Evolutionary conservation across 2,888 invertebrate genomes (phyloP).

Genomic region (Cephus spinipes): DNA sequence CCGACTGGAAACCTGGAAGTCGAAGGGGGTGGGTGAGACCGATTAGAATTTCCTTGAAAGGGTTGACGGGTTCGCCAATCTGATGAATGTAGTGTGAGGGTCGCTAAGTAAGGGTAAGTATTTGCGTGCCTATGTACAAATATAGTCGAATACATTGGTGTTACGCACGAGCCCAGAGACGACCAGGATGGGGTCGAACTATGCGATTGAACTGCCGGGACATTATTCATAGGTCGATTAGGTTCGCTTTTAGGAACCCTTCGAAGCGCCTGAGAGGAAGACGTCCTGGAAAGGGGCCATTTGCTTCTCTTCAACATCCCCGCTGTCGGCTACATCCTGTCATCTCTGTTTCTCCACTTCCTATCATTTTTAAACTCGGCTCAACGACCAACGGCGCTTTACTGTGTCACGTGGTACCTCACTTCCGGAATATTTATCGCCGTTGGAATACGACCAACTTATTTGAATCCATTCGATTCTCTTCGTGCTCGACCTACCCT

Average conservation of each 20-base stretch:
- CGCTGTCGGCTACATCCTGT: not conserved
- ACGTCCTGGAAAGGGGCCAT: not conserved
- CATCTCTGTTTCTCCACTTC: not conserved
- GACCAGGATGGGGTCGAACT: not conserved
- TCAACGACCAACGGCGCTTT: not conserved
- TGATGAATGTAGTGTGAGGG: not conserved
- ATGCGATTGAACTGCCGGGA: conserved; percentile 16
- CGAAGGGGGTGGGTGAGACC: conserved; percentile 18
- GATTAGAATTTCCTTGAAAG: conserved; percentile 48
- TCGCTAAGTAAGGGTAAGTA: not conserved
- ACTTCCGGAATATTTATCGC: not conserved
- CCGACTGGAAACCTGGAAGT: not conserved
- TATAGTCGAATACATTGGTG: not conserved
- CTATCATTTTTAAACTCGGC: not conserved
- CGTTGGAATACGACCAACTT: not conserved
- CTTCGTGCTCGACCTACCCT: not conserved
- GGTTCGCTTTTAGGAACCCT: conserved; percentile 13
- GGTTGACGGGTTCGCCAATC: not conserved
- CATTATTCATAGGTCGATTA: conserved; percentile 39
- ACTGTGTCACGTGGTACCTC: not conserved
- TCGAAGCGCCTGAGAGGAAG: not conserved
- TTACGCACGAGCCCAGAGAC: not conserved
- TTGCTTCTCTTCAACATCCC: not conserved
- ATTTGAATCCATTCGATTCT: not conserved
- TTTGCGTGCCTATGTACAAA: not conserved